Evolutionary conservation across 2,888 invertebrate species (phyloP).

Genomic region (Ormyrus nitidulus): DNA sequence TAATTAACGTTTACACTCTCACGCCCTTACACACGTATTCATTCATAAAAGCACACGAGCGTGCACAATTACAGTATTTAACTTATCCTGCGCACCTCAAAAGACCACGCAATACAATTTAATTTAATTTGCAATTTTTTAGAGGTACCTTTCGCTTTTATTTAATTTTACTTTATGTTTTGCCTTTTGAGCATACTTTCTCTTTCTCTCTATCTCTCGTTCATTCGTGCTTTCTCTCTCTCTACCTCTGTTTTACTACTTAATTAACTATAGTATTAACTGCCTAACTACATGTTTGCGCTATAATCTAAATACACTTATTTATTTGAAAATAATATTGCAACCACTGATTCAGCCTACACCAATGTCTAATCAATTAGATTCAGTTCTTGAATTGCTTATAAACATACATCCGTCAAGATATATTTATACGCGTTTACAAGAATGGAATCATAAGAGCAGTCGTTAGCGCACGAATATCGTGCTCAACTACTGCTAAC

Average conservation of each 20-base stretch:
- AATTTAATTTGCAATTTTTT: constrained; percentile 45
- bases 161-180: constrained; percentile 35
- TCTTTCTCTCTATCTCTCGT: not conserved
- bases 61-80: constrained; percentile 47
- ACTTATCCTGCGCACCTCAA: constrained; percentile 47
- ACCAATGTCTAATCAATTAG: constrained; percentile 43
- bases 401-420: constrained; percentile 9
- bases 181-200: constrained; percentile 3
- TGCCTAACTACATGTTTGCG: constrained; percentile 52
- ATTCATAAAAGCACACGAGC: constrained; percentile 45
- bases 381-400: constrained; percentile 38
- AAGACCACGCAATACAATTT: constrained; percentile 48
- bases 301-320: constrained; percentile 55
- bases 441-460: constrained; percentile 35
- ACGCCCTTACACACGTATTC: constrained; percentile 54
- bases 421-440: constrained; percentile 32
- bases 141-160: constrained; percentile 50
- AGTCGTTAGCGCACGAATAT: constrained; percentile 46
- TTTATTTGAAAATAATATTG: constrained; percentile 56
- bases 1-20: constrained; percentile 53
- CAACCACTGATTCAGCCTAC: constrained; percentile 52
- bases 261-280: constrained; percentile 48
- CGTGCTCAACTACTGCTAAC: constrained; percentile 44
- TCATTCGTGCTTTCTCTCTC: constrained; percentile 18
- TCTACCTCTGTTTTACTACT: constrained; percentile 45